These are phyloP conservation scores for Oncorhynchus keta DNA, from an alignment of 2,113 vertebrate species.

Conservation along the genomic window DNA sequence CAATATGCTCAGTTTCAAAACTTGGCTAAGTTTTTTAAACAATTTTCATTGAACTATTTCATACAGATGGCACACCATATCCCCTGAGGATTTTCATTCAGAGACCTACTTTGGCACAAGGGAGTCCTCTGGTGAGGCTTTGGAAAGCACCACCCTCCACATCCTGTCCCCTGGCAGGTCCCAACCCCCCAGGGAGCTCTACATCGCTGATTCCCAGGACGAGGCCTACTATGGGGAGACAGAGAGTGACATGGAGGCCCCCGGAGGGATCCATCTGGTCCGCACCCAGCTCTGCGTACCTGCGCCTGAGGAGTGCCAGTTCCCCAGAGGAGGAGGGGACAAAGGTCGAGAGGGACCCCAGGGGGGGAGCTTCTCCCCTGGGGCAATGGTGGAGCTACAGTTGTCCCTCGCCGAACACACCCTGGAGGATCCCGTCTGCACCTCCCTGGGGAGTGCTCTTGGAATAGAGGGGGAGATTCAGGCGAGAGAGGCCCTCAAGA, in stretches of 20 bases:
- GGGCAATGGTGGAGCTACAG: slow-evolving; percentile 83
- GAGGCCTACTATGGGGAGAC: slow-evolving; percentile 60
- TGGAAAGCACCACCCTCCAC: slow-evolving; percentile 79
- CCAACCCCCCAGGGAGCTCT: slow-evolving; percentile 59
- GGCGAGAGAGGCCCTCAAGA: slow-evolving; percentile 14
- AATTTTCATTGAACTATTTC: not conserved
- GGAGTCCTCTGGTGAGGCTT: slow-evolving; percentile 42
- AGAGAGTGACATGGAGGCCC: slow-evolving; percentile 55
- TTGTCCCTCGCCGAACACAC: slow-evolving; percentile 77
- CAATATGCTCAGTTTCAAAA: too few species aligned
- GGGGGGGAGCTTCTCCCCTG: slow-evolving; percentile 58
- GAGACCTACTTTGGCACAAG: slow-evolving; percentile 54
- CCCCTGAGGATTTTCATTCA: slow-evolving; percentile 56
- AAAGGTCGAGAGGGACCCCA: slow-evolving; percentile 25
- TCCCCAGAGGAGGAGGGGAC: slow-evolving; percentile 44
- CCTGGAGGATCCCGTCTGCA: slow-evolving; percentile 42
- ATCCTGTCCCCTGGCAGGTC: slow-evolving; percentile 64
- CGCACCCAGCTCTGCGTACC: slow-evolving; percentile 50
- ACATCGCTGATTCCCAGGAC: slow-evolving; percentile 66
- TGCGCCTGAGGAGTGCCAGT: slow-evolving; percentile 44
- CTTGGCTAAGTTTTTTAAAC: too few species aligned
- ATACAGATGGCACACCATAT: slow-evolving; percentile 70
- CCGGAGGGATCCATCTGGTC: slow-evolving; percentile 43
- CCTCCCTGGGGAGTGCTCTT: slow-evolving; percentile 67
- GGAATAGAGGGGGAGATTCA: slow-evolving; percentile 64